These are phyloP conservation scores for Typhlomys cinereus DNA, from an alignment of 2,113 vertebrate species.

Conservation along the genomic window DNA sequence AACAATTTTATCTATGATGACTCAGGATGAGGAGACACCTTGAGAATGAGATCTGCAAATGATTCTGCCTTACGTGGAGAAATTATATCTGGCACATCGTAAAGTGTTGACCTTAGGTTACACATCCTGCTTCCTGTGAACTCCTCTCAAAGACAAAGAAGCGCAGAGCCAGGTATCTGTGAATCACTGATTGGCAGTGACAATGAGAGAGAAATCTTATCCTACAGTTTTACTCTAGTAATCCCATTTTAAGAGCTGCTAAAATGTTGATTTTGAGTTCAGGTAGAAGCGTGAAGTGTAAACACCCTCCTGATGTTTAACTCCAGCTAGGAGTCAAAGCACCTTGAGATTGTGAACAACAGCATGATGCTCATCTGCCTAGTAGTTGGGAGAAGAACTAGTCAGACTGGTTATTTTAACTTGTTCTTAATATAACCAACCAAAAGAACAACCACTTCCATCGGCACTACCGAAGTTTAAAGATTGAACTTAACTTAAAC, in stretches of 20 bases:
- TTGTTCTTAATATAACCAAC: constrained; percentile 48
- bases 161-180: background rate
- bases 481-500: constrained; percentile 61
- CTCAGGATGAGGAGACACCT: background rate
- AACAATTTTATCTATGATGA: background rate
- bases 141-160: background rate
- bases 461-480: background rate
- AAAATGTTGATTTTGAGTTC: constrained; percentile 6
- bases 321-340: constrained; percentile 39
- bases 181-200: background rate
- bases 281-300: background rate
- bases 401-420: constrained; percentile 58
- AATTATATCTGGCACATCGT: background rate
- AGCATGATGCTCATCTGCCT: constrained; percentile 48
- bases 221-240: background rate
- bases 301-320: constrained; percentile 56
- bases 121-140: background rate
- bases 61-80: background rate
- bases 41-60: background rate
- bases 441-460: background rate
- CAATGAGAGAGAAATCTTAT: background rate
- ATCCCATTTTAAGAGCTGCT: background rate
- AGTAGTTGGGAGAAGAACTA: constrained; percentile 18
- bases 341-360: constrained; percentile 50
- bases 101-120: background rate